Evolutionary conservation across 2,888 invertebrate species (phyloP).

Genomic region (Xanthia togata): DNA sequence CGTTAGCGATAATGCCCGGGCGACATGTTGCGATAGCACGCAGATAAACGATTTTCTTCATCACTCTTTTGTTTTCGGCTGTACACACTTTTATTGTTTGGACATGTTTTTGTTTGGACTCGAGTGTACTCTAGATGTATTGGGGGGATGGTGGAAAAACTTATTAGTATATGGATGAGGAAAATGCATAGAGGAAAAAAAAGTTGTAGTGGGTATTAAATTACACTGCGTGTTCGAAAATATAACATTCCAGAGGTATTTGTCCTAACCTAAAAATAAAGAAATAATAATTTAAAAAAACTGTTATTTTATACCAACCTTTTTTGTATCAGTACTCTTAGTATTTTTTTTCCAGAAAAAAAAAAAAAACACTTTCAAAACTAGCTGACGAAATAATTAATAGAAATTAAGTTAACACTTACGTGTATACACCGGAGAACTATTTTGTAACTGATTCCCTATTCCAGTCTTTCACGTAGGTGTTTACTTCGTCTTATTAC

Average conservation of each 20-base stretch:
- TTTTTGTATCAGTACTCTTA: neutral
- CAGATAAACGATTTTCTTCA: constrained; percentile 69
- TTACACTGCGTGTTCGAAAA: no score
- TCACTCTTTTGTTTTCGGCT: constrained; percentile 66
- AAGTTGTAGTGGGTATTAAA: neutral
- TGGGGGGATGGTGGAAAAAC: neutral
- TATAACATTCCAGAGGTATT: no score
- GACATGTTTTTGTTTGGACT: constrained; percentile 54
- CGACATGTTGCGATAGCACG: constrained; percentile 77
- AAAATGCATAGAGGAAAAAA: constrained; percentile 16
- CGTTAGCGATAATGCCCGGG: constrained; percentile 80
- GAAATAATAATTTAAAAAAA: no score
- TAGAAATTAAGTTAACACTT: neutral
- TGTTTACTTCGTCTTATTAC: constrained; percentile 43
- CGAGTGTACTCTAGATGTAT: constrained; percentile 41
- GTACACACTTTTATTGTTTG: constrained; percentile 67
- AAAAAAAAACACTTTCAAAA: neutral
- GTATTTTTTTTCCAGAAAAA: neutral
- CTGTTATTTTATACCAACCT: no score
- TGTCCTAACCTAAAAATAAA: no score
- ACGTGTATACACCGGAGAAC: neutral
- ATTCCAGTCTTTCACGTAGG: constrained; percentile 19
- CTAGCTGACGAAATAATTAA: neutral
- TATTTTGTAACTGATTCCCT: neutral
- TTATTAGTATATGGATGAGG: neutral